phyloP scores from a whole-genome alignment of 2,113 vertebrate genomes.

The Mystacornis crossleyi region DNA sequence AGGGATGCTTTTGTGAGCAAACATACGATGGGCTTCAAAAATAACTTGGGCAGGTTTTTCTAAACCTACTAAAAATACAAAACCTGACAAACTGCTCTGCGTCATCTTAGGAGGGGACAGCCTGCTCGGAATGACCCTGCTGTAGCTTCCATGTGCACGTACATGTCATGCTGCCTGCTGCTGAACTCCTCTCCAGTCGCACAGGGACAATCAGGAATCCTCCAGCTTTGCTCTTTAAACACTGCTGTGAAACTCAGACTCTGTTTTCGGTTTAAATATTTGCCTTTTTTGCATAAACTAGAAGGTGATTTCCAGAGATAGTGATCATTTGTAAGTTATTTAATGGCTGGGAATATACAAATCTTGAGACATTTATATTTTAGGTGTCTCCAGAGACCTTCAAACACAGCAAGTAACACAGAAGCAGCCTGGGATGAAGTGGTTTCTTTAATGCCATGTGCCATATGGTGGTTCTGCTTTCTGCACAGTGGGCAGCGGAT shows the following conservation, averaged over 20 bases:
- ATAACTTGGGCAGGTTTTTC: slow-evolving; percentile 11
- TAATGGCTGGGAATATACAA: slow-evolving; percentile 43
- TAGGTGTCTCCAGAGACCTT: slow-evolving; percentile 58
- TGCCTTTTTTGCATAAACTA: slow-evolving; percentile 7
- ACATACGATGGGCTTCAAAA: not conserved
- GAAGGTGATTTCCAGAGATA: slow-evolving; percentile 51
- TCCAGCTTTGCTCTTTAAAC: not conserved
- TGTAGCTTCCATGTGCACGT: rapidly evolving
- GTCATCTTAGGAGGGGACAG: not conserved
- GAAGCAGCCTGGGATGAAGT: slow-evolving; percentile 31
- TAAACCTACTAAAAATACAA: slow-evolving; percentile 11
- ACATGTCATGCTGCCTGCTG: not conserved
- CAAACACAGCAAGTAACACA: slow-evolving; percentile 32
- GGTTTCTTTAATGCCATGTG: not conserved
- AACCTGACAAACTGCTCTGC: not conserved
- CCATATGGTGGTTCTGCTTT: not conserved
- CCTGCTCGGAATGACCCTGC: not conserved
- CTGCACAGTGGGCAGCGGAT: rapidly evolving
- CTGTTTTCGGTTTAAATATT: slow-evolving; percentile 28
- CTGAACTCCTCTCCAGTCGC: not conserved
- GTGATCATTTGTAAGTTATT: slow-evolving; percentile 47
- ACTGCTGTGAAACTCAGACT: slow-evolving; percentile 47
- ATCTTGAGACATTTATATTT: slow-evolving; percentile 49
- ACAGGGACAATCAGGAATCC: not conserved
- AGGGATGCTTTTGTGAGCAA: not conserved